These are phyloP conservation scores for Mellivora capensis DNA, from an alignment of 2,113 vertebrate genomes.

Conservation along the genomic window DNA sequence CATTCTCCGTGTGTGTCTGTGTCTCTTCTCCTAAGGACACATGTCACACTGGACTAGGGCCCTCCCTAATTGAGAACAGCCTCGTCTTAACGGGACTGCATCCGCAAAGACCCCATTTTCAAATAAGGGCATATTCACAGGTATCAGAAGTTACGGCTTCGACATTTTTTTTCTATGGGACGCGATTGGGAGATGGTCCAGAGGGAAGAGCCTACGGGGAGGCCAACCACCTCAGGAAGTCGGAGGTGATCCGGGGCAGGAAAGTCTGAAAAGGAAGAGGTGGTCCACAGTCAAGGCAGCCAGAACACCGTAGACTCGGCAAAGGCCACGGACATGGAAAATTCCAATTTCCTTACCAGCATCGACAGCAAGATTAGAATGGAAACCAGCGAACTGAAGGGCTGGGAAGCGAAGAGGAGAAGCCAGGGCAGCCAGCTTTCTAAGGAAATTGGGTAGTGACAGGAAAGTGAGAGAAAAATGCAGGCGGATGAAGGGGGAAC, in stretches of 20 bases:
- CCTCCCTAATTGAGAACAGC: background rate
- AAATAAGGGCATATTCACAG: background rate
- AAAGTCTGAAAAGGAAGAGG: background rate
- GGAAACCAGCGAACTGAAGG: background rate
- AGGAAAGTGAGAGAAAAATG: background rate
- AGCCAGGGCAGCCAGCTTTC: background rate
- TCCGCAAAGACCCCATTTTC: background rate
- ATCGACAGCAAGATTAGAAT: background rate
- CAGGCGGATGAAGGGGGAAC: background rate
- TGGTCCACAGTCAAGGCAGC: background rate
- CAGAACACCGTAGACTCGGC: background rate
- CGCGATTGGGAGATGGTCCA: background rate
- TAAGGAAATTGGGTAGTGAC: background rate
- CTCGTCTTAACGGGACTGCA: background rate
- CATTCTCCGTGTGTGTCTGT: background rate
- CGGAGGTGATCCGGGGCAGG: background rate
- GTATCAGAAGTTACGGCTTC: background rate
- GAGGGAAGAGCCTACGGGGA: background rate
- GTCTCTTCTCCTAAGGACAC: background rate
- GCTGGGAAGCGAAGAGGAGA: background rate
- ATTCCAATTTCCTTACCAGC: background rate
- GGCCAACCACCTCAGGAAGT: background rate
- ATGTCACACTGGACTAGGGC: background rate
- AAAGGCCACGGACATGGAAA: background rate
- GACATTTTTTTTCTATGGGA: background rate